Evolutionary conservation across 2,113 vertebrate species (phyloP).

Genomic region (Sinocyclocheilus grahami): DNA sequence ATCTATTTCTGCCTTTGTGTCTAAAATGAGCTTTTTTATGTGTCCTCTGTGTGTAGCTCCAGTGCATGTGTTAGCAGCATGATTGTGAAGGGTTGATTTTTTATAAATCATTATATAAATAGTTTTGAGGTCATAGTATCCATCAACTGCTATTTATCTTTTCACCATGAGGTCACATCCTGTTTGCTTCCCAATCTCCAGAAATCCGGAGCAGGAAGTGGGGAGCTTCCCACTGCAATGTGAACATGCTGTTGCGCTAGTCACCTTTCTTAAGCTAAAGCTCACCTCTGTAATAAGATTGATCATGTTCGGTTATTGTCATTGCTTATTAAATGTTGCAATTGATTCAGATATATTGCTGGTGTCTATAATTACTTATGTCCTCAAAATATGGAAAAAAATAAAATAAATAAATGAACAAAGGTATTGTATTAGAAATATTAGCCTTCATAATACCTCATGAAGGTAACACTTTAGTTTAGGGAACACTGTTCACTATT

Average conservation of each 20-base stretch:
- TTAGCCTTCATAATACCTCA: no score
- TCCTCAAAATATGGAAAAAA: no score
- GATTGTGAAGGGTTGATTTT: background rate
- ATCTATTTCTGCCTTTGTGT: constrained; percentile 20
- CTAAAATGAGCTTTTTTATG: background rate
- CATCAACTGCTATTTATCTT: background rate
- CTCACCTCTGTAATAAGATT: no score
- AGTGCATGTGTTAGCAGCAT: background rate
- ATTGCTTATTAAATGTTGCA: no score
- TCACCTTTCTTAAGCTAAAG: background rate
- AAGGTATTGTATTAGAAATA: no score
- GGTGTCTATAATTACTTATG: no score
- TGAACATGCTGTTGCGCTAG: background rate
- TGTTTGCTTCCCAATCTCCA: constrained; percentile 65
- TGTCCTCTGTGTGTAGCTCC: background rate
- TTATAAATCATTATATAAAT: constrained; percentile 17
- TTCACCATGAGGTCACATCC: constrained; percentile 65
- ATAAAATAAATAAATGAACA: no score
- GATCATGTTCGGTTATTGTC: no score
- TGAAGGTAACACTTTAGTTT: no score
- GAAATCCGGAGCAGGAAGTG: constrained; percentile 68
- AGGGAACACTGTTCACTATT: no score
- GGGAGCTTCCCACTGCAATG: constrained; percentile 41
- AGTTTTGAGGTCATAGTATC: constrained; percentile 12
- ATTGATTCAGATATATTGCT: no score